Evolutionary conservation across 2,888 invertebrate species (phyloP), one percentile per base, ranked within the genome.

Genomic region (Pristionchus mayeri): DNA sequence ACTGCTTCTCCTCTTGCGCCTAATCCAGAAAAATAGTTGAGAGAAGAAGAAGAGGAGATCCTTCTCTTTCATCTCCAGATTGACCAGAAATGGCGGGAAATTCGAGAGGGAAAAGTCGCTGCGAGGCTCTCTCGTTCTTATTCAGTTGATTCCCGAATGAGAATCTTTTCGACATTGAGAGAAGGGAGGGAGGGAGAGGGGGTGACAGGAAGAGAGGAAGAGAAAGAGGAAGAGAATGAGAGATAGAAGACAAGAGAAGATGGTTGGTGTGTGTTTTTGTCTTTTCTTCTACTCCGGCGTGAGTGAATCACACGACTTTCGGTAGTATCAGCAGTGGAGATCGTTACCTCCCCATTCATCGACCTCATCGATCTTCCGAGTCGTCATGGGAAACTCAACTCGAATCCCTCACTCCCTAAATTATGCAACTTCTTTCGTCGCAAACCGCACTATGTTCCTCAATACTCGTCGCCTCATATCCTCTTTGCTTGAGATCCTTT

Each of bases 1-100:
- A 71, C 71, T 71, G 21, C 71, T 63, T 24, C n/a, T 9, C 30
- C 48, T 50, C 76, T 75, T 37, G 27, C 50, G 48, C 40, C n/a
- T 52, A 75, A 40, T 75, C 48, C 75, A 75, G 40, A 40, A 75
- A 44, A n/a, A 75, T 40, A 44, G 27, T 44, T 71, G 71, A 13
- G 71, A 71, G 71, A 71, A 40, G 71, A 71, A 40, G n/a, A n/a
- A n/a, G 13, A 54, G 54, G 54, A 71, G 67, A 67, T 67, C 67
- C 67, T 67, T n/a, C 67, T 67, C 67, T 37, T 37, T 67, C 27
- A 67, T n/a, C n/a, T 34, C 67, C 67, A 9, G 57, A 60, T 60
- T 60, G 57, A 60, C 57, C 57, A 60, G 27, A 63, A 54, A 54
- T 18, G n/a, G 54, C 7, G n/a, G n/a, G n/a, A 54, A 54, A 63